phyloP scores from a whole-genome alignment of 1,140 invertebrate species.

The Drosophila seguyi region DNA sequence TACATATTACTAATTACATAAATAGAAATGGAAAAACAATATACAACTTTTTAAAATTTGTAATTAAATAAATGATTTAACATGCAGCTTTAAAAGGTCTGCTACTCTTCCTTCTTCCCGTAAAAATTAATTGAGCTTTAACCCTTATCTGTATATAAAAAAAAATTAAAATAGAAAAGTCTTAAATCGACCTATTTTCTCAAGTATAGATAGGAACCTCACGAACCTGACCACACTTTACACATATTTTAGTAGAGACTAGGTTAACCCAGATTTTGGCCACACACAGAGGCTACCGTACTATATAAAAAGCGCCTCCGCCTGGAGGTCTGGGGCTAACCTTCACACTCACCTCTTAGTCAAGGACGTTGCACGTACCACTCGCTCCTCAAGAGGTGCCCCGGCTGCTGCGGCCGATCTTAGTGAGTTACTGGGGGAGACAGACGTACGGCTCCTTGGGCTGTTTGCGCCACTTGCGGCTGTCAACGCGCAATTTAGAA shows the following conservation, averaged over 20 bases:
- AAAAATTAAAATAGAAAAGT: background rate
- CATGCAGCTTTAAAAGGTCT: background rate
- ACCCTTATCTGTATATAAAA: background rate
- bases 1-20: no score
- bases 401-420: constrained; percentile 32
- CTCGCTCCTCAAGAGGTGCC: constrained; percentile 32
- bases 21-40: no score
- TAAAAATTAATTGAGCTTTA: background rate
- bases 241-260: constrained; percentile 9
- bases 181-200: background rate
- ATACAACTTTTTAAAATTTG: no score
- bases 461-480: constrained; percentile 61
- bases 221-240: constrained; percentile 6
- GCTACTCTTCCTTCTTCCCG: background rate
- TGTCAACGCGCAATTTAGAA: constrained; percentile 71
- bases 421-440: constrained; percentile 29
- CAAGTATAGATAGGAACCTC: background rate
- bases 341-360: constrained; percentile 76
- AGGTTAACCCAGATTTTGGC: constrained; percentile 26
- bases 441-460: constrained; percentile 56
- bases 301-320: constrained; percentile 13
- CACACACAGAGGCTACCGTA: constrained; percentile 11
- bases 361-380: constrained; percentile 68
- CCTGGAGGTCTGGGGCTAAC: constrained; percentile 34
- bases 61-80: no score